These are phyloP conservation scores for Aptenodytes patagonicus DNA, from an alignment of 2,113 vertebrate species.

Conservation along the genomic window DNA sequence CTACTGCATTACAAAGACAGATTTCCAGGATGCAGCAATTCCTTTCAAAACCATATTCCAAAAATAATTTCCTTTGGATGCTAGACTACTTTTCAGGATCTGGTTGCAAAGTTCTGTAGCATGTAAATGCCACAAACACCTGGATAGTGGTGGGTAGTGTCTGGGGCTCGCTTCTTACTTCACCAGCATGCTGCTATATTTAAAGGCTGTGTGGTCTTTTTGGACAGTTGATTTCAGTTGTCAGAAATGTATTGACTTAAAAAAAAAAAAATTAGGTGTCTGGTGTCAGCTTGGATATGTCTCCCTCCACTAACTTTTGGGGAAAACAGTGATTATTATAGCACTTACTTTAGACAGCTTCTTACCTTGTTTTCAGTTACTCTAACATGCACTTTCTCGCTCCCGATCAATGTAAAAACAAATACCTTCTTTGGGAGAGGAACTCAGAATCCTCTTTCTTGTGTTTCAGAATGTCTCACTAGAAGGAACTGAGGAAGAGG, in stretches of 20 bases:
- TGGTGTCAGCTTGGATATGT: not conserved
- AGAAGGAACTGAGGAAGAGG: not conserved
- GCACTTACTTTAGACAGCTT: not conserved
- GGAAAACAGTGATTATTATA: not conserved
- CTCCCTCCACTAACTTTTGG: not conserved
- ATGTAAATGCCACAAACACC: not conserved
- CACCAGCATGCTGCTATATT: rapidly evolving
- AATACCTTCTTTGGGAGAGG: not conserved
- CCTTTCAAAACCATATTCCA: not conserved
- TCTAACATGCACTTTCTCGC: not conserved
- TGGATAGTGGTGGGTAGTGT: not conserved
- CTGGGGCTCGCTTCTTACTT: not conserved
- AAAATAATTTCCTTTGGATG: not conserved
- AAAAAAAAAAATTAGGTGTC: not conserved
- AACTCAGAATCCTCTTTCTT: not conserved
- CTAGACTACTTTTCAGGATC: not conserved
- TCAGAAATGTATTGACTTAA: not conserved
- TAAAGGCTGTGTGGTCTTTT: not conserved
- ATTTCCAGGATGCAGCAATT: not conserved
- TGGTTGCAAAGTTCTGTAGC: not conserved
- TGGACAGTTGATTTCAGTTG: not conserved
- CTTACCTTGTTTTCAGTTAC: not conserved
- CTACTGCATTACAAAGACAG: not conserved
- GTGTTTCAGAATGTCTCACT: not conserved
- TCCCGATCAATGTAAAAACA: not conserved